A percentile compares a stretch with the other conserved stretches of the same genome.
Conservation (phyloP, 2,113 vertebrate species). For the Okapia johnstoni region DNA sequence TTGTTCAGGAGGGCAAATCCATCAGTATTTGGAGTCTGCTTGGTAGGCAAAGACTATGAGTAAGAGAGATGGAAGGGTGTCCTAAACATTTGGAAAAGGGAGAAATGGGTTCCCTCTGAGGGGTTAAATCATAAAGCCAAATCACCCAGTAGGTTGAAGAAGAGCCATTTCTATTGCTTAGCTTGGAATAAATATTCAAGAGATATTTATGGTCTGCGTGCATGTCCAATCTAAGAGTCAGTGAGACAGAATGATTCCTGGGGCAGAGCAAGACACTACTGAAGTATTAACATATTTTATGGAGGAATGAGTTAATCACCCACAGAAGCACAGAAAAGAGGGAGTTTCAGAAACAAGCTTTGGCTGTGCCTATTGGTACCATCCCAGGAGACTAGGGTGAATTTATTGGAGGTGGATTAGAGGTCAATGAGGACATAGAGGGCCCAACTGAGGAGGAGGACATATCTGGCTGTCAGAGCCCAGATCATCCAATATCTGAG, state of each 20-base stretch:
- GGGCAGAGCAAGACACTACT: neutral
- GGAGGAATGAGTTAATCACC: neutral
- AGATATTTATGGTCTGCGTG: neutral
- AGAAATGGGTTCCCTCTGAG: neutral
- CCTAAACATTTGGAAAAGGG: neutral
- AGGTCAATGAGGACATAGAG: neutral
- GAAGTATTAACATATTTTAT: neutral
- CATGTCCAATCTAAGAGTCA: neutral
- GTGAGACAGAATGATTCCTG: neutral
- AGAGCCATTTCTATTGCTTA: neutral
- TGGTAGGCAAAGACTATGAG: neutral
- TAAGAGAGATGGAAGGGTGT: neutral
- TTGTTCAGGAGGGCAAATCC: neutral
- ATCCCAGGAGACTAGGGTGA: neutral
- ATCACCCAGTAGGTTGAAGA: neutral
- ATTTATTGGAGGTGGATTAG: neutral
- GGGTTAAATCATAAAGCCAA: neutral
- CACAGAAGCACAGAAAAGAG: neutral
- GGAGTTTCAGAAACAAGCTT: neutral
- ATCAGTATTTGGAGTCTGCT: neutral
- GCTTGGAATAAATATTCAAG: neutral
- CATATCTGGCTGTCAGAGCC: neutral
- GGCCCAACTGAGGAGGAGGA: neutral
- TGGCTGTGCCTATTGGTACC: neutral
- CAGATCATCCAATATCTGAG: neutral